A percentile compares a stretch with the other conserved stretches of the same genome.
phyloP scores from a whole-genome alignment of 2,113 vertebrate genomes.

The Colaptes auratus region DNA sequence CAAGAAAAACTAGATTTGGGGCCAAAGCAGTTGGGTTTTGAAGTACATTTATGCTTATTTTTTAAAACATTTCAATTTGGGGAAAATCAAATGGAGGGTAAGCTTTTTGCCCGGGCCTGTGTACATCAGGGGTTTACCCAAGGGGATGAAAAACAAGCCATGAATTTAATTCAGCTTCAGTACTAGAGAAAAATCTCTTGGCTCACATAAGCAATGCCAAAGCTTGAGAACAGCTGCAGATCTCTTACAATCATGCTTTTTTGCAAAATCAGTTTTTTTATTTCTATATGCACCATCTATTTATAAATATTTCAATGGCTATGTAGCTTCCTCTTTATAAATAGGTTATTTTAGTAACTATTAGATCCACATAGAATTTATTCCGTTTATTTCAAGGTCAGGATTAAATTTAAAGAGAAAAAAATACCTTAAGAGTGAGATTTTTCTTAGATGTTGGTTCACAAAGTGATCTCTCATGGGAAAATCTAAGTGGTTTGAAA shows the following conservation, averaged over 20 bases:
- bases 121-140: slow-evolving; percentile 49
- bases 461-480: background rate
- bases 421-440: background rate
- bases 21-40: slow-evolving; percentile 69
- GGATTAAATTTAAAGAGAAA: slow-evolving; percentile 3
- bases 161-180: slow-evolving; percentile 75
- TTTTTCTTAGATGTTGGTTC: background rate
- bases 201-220: slow-evolving; percentile 68
- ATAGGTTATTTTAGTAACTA: slow-evolving; percentile 38
- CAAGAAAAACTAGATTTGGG: slow-evolving; percentile 55
- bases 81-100: slow-evolving; percentile 57
- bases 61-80: slow-evolving; percentile 61
- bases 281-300: slow-evolving; percentile 65
- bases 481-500: background rate
- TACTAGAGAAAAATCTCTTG: slow-evolving; percentile 73
- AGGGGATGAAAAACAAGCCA: slow-evolving; percentile 53
- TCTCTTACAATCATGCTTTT: slow-evolving; percentile 75
- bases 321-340: slow-evolving; percentile 38
- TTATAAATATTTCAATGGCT: slow-evolving; percentile 67
- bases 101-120: slow-evolving; percentile 41
- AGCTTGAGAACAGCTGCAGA: slow-evolving; percentile 75
- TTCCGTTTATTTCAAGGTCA: slow-evolving; percentile 25
- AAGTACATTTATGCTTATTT: slow-evolving; percentile 61
- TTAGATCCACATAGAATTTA: slow-evolving; percentile 9
- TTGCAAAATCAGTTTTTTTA: slow-evolving; percentile 73